Base-by-base conservation (phyloP, 2,888 invertebrate genomes). In the Drosophila longiperda region DNA sequence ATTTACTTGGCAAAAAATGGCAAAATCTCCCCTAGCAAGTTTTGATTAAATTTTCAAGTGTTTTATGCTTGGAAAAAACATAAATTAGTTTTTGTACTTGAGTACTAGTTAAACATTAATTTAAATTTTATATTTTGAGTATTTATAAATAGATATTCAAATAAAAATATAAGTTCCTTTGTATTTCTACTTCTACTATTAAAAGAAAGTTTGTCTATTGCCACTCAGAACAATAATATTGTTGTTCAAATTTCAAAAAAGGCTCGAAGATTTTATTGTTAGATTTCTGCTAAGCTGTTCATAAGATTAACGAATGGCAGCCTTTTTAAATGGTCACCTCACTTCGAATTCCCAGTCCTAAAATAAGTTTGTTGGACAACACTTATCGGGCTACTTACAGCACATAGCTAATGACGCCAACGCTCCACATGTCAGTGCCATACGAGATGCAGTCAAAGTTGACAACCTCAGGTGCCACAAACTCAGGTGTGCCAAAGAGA, bases 381-480 rank as follows among this genome's bases (percentile, higher is more conserved):
- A 1, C 1, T 2, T 45, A 26, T 3, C 11, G 4, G 50, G n/a
- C 12, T 53, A 96, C 99, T 98, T 94, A 99, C 99, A 99, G 94
- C 67, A 99, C 98, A 93, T 99, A 99, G 92, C 98, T 98, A 87
- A 99, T 99, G 73, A 99, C 99, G 50, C 99, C 99, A 32, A 99
- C 96, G 62, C 98, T 98, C 99, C 99, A 99, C 98, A 99, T 99
- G 91, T 99, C 99, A 0, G 99, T 99, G 11, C 97, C 97, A 91
- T 96, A 98, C 66, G 97, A 97, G 89, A 99, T 98, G 91, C 97
- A 97, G 92, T 99, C 99, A 93, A 99, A 99, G 94, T 99, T 99
- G 48, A 99, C 98, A 33, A 99, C 98, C 95, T 99, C 99, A 1
- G 99, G 99, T 0, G 99, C 99, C 58, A 99, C 99, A 92, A 99